These are phyloP conservation scores for Leptodactylus fuscus DNA, from an alignment of 2,113 vertebrate genomes.

Conservation along the genomic window DNA sequence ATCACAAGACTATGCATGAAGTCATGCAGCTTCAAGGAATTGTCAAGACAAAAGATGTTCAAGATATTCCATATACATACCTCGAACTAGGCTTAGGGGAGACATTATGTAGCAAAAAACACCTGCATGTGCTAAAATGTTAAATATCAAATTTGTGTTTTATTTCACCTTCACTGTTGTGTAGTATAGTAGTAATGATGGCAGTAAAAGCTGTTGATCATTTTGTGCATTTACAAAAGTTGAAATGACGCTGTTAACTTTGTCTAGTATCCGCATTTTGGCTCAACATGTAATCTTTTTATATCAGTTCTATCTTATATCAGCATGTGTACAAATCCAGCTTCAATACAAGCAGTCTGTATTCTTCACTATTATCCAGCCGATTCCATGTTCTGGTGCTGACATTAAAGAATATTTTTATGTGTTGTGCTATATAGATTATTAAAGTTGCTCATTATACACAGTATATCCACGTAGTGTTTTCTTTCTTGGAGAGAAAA, in stretches of 20 bases:
- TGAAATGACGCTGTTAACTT: neutral
- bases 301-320: neutral
- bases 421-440: neutral
- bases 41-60: neutral
- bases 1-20: neutral
- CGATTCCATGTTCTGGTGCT: neutral
- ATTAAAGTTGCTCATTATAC: slow-evolving; percentile 31
- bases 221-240: neutral
- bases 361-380: neutral
- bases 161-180: neutral
- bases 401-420: neutral
- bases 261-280: neutral
- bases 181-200: neutral
- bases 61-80: neutral
- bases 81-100: neutral
- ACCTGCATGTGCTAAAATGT: neutral
- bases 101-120: neutral
- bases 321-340: neutral
- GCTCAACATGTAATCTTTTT: neutral
- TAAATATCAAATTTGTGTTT: neutral
- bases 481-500: neutral
- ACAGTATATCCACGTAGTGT: neutral
- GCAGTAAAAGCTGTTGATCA: neutral
- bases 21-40: neutral
- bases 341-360: neutral